Evolutionary conservation across 2,797 vertebrate species (phyloP).

Genomic region (Erethizon dorsatum): DNA sequence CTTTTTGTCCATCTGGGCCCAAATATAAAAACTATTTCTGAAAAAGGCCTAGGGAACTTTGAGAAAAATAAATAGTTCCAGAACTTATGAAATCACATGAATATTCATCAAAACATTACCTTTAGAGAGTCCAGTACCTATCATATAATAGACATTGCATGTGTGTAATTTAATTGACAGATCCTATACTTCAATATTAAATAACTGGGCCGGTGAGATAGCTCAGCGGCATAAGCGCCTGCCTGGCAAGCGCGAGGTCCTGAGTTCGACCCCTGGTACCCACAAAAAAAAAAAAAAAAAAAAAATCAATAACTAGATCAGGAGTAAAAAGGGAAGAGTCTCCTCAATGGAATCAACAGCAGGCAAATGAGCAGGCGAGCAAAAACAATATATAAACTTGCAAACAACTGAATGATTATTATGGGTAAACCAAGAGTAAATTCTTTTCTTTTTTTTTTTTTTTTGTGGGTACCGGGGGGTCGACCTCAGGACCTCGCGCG

Average conservation of each 20-base stretch:
- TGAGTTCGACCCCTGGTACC: no score
- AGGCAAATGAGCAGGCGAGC: not conserved
- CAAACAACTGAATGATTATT: not conserved
- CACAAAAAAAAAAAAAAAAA: no score
- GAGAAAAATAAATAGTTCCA: not conserved
- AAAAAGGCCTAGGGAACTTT: slow-evolving; percentile 1
- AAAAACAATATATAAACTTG: not conserved
- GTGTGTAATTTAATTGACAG: not conserved
- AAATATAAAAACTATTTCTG: not conserved
- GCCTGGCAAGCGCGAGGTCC: no score
- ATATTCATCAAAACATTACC: not conserved
- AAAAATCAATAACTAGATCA: not conserved
- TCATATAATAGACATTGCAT: not conserved
- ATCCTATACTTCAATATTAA: not conserved
- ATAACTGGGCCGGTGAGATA: no score
- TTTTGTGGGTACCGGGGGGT: no score
- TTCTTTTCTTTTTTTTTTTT: no score
- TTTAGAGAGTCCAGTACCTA: not conserved
- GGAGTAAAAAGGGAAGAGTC: not conserved
- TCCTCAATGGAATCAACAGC: not conserved
- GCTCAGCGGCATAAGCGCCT: no score
- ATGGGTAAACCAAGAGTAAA: not conserved
- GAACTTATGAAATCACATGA: not conserved
- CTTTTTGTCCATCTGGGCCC: not conserved
- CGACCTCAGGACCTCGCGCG: no score